Conservation (phyloP, 2,797 vertebrate genomes). For the Mastacembelus armatus region DNA sequence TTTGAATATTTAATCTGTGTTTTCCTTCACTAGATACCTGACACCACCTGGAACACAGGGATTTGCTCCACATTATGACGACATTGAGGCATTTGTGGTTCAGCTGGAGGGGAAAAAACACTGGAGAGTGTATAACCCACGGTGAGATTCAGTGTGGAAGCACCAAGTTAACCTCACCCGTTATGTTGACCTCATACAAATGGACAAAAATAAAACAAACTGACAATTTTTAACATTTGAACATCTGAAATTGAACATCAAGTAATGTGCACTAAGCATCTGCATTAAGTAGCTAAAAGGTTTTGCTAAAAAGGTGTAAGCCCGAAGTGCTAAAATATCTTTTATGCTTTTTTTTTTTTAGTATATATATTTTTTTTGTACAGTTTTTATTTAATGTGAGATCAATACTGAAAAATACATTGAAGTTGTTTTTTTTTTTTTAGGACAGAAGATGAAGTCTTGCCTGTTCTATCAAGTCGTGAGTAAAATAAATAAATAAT, state of each 20-base stretch:
- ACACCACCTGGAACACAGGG: conserved; percentile 94
- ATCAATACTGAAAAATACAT: neutral
- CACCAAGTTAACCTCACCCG: neutral
- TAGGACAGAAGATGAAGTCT: conserved; percentile 81
- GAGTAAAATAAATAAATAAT: conserved; percentile 58
- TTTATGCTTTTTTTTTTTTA: too few relatives aligned
- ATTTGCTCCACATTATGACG: conserved; percentile 97
- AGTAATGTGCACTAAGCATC: neutral
- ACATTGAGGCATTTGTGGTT: conserved; percentile 96
- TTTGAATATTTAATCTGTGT: neutral
- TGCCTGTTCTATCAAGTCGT: conserved; percentile 86
- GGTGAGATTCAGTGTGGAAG: conserved; percentile 61
- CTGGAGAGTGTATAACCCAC: conserved; percentile 94
- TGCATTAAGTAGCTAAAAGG: neutral
- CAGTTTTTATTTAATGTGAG: neutral
- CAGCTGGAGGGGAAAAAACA: conserved; percentile 97
- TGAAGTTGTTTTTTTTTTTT: conserved; percentile 11
- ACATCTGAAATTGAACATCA: too few relatives aligned
- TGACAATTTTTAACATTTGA: neutral
- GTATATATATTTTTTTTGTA: too few relatives aligned
- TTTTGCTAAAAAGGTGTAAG: too few relatives aligned
- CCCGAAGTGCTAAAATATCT: too few relatives aligned
- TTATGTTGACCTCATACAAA: too few relatives aligned
- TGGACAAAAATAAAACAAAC: too few relatives aligned
- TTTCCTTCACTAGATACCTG: conserved; percentile 85